Percentiles rank a stretch among this genome's conserved stretches.
Conservation (phyloP, 2,113 vertebrate species). For the Sinocyclocheilus anophthalmus region DNA sequence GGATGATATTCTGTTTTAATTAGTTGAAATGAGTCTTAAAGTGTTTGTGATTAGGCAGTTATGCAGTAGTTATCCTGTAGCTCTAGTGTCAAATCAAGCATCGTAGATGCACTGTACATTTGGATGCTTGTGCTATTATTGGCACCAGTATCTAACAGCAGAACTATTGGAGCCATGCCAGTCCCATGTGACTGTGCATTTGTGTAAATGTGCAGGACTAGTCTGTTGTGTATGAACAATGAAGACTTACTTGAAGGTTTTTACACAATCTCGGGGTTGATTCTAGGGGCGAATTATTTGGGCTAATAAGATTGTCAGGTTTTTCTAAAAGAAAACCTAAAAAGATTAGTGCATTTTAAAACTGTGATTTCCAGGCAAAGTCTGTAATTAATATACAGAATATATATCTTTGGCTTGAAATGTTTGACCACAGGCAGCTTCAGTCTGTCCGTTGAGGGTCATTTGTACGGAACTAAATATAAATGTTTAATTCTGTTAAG, state of each 20-base stretch:
- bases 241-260: neutral
- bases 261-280: neutral
- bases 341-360: neutral
- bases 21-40: neutral
- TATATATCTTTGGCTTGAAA: neutral
- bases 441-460: neutral
- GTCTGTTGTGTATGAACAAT: neutral
- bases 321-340: neutral
- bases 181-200: neutral
- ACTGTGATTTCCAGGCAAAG: neutral
- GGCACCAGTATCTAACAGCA: neutral
- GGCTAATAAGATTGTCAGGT: neutral
- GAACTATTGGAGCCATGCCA: neutral
- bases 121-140: constrained; percentile 9
- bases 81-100: neutral
- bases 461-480: neutral
- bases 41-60: constrained; percentile 22
- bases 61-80: constrained; percentile 32
- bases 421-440: neutral
- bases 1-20: neutral
- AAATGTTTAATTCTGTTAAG: constrained; percentile 2
- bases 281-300: neutral
- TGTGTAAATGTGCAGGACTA: constrained; percentile 2
- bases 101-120: constrained; percentile 12
- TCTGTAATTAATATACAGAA: neutral